Evolutionary conservation across 2,113 vertebrate genomes (phyloP).

Genomic region (Nettapus auritus): DNA sequence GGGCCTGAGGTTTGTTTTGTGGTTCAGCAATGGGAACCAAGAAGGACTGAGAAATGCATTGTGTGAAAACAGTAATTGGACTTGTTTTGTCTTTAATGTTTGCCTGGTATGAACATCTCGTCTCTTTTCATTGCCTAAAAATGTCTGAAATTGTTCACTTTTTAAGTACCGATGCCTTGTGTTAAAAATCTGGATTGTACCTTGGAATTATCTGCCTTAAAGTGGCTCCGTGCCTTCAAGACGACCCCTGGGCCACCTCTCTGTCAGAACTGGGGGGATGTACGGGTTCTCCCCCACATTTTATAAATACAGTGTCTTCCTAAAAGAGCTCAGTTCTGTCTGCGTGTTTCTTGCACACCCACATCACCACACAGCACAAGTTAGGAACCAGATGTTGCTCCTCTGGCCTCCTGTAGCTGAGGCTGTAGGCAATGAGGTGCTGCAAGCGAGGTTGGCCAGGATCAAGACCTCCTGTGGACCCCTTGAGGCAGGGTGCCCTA

Average conservation of each 20-base stretch:
- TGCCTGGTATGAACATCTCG: background rate
- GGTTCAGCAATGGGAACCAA: background rate
- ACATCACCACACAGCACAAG: background rate
- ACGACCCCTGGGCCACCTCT: background rate
- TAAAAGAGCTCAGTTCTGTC: background rate
- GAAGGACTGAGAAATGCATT: background rate
- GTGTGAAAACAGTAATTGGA: background rate
- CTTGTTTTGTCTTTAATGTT: background rate
- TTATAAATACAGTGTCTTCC: constrained; percentile 63
- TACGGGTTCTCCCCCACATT: background rate
- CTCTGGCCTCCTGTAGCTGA: background rate
- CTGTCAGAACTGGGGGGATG: background rate
- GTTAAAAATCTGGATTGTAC: constrained; percentile 35
- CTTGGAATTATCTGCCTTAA: constrained; percentile 57
- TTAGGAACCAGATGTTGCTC: background rate
- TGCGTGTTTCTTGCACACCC: background rate
- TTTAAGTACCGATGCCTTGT: constrained; percentile 17
- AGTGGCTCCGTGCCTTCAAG: constrained; percentile 57
- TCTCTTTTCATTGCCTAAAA: background rate
- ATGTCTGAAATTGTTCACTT: background rate
- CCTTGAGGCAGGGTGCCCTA: background rate
- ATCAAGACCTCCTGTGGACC: background rate
- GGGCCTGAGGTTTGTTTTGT: background rate
- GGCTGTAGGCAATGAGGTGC: background rate
- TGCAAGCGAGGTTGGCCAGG: background rate